Percentiles rank a stretch among this genome's conserved stretches.
phyloP scores from a whole-genome alignment of 2,797 vertebrate genomes.

The Perodicticus potto region DNA sequence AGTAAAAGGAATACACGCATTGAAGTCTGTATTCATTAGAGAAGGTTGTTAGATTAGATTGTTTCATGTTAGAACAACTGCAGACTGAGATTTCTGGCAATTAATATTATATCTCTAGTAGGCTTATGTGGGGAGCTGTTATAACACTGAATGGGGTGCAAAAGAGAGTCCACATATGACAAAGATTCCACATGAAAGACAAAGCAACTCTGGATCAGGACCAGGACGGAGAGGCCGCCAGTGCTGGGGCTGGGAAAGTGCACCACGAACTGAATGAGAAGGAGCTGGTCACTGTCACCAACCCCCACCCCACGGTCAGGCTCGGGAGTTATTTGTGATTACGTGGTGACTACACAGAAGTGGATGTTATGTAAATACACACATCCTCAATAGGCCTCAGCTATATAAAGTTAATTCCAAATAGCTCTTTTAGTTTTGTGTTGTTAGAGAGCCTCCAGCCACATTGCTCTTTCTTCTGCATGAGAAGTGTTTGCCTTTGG shows the following conservation, averaged over 20 bases:
- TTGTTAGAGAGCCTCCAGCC: neutral
- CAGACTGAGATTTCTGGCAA: slow-evolving; percentile 68
- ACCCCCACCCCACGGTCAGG: neutral
- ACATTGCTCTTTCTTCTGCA: neutral
- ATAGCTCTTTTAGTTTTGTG: neutral
- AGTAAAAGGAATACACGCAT: slow-evolving; percentile 71
- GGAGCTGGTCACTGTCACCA: neutral
- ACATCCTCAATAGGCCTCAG: neutral
- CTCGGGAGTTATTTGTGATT: neutral
- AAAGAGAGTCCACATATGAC: slow-evolving; percentile 57
- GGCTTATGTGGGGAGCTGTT: slow-evolving; percentile 40
- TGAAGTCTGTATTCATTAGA: slow-evolving; percentile 75
- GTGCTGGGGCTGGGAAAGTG: neutral
- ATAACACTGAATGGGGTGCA: slow-evolving; percentile 60
- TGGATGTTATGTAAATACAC: neutral
- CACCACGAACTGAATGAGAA: neutral
- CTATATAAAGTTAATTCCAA: neutral
- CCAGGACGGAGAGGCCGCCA: neutral
- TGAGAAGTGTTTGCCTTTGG: neutral
- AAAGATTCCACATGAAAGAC: slow-evolving; percentile 52
- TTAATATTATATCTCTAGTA: slow-evolving; percentile 68
- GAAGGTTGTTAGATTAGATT: slow-evolving; percentile 66
- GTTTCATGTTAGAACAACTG: slow-evolving; percentile 37
- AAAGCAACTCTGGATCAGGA: neutral
- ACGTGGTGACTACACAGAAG: neutral